Evolutionary conservation across 2,797 vertebrate genomes (phyloP), one percentile per base, ranked within the genome.

Genomic region (Chaenodraco wilsoni): DNA sequence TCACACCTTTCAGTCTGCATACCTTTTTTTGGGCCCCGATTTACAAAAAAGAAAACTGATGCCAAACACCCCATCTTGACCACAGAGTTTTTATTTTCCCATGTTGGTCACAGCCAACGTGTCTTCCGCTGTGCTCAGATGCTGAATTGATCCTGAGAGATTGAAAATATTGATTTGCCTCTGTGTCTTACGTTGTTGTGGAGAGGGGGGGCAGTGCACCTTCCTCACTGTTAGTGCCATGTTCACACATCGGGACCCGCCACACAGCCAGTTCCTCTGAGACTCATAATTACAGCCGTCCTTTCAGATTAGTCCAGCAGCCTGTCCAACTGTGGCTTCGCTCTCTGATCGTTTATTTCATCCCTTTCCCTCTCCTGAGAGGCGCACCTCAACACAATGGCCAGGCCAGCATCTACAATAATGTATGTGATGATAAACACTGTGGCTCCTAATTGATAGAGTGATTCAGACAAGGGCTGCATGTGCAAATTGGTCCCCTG

Each of bases 101-200:
- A 86, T 96, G 95, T 95, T 96, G 94, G 94, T 95, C 92, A 93
- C 94, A 93, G 95, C 95, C 96, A 96, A 96, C 95, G 95, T 96
- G 94, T 96, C 96, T 96, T 95, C 92, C 95, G 97, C 96, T 96
- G 91, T 94, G 93, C 96, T 96, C 95, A 94, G 95, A 96, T 95
- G 94, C 94, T 87, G 93, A 95, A 98, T 98, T 99, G 96, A 99
- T 98, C 96, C 94, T 87, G 92, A 97, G 96, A 99, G 96, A 99
- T 98, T 98, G 97, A 97, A 99, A 98, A 96, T 98, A 98, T 99
- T 98, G 98, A 99, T 99, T 97, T 95, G 95, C 95, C 95, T 96
- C 95, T 89, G 95, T 94, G 94, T 94, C 95, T 96, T 96, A 96
- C 95, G 95, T 95, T 87, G 92, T 85, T 84, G 86, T 93, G 93